Evolutionary conservation across 2,888 invertebrate species (phyloP).

Genomic region (Cyaniris semiargus): DNA sequence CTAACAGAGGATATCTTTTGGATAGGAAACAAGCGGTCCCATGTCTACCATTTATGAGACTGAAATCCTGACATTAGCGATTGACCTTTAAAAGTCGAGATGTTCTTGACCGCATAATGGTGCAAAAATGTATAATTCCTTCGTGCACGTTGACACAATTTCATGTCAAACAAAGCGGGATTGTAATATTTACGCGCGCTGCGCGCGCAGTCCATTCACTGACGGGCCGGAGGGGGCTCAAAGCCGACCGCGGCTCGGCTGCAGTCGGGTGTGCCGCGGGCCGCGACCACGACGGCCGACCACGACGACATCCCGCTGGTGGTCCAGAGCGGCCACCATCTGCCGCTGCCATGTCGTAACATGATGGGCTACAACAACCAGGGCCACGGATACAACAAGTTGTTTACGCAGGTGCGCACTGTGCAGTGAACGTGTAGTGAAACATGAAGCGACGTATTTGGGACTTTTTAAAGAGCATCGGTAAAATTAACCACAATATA

Average conservation of each 20-base stretch:
- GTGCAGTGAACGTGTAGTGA: conserved; percentile 37
- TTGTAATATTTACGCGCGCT: conserved; percentile 46
- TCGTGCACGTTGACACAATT: conserved; percentile 20
- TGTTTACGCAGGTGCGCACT: conserved; percentile 87
- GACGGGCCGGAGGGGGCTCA: conserved; percentile 39
- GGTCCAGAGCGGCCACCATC: conserved; percentile 75
- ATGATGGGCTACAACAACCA: conserved; percentile 90
- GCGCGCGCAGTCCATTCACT: conserved; percentile 72
- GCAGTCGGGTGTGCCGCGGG: conserved; percentile 50
- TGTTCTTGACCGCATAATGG: conserved; percentile 15
- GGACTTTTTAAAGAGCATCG: conserved; percentile 40
- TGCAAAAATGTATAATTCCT: conserved; percentile 4
- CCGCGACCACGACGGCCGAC: conserved; percentile 69
- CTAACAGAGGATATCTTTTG: background rate
- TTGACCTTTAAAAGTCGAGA: background rate
- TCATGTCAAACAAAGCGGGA: conserved; percentile 39
- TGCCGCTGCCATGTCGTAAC: conserved; percentile 81
- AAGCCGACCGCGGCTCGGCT: conserved; percentile 41
- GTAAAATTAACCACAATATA: conserved; percentile 32
- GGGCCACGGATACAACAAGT: conserved; percentile 90
- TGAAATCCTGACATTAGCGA: background rate
- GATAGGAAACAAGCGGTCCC: background rate
- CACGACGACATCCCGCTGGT: conserved; percentile 76
- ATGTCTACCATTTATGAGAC: background rate
- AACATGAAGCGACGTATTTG: conserved; percentile 40